Percentiles rank a stretch among this genome's conserved stretches.
Conservation (phyloP, 2,797 vertebrate genomes). For the Antennarius maculatus region DNA sequence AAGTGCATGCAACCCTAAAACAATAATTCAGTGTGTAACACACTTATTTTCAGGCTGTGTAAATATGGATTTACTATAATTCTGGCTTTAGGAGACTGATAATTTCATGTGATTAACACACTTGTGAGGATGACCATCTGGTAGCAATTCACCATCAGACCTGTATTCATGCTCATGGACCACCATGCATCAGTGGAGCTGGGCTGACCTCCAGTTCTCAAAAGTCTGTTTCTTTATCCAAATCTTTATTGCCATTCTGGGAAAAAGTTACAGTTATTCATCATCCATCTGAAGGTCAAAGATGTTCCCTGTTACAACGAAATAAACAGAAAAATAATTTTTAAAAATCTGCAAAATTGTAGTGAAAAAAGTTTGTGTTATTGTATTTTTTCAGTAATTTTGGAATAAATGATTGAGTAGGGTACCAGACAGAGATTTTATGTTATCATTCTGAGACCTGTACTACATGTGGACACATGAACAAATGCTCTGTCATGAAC, state of each 20-base stretch:
- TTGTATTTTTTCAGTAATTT: constrained; percentile 17
- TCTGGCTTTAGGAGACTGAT: constrained; percentile 52
- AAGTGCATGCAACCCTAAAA: constrained; percentile 3
- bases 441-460: no score
- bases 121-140: constrained; percentile 72
- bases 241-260: constrained; percentile 33
- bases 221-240: constrained; percentile 40
- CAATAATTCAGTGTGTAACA: constrained; percentile 2
- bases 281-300: constrained; percentile 21
- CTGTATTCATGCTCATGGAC: constrained; percentile 58
- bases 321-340: neutral
- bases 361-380: constrained; percentile 13
- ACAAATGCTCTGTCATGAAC: no score
- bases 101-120: constrained; percentile 75
- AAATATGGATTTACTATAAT: constrained; percentile 33
- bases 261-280: constrained; percentile 23
- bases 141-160: constrained; percentile 77
- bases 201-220: constrained; percentile 60
- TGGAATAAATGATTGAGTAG: no score
- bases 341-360: no score
- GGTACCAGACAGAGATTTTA: no score
- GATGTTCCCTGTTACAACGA: constrained; percentile 37
- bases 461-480: no score
- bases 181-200: constrained; percentile 54
- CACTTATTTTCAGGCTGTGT: constrained; percentile 20